Evolutionary conservation across 2,797 vertebrate species (phyloP).

Genomic region (Epinephelus coioides): DNA sequence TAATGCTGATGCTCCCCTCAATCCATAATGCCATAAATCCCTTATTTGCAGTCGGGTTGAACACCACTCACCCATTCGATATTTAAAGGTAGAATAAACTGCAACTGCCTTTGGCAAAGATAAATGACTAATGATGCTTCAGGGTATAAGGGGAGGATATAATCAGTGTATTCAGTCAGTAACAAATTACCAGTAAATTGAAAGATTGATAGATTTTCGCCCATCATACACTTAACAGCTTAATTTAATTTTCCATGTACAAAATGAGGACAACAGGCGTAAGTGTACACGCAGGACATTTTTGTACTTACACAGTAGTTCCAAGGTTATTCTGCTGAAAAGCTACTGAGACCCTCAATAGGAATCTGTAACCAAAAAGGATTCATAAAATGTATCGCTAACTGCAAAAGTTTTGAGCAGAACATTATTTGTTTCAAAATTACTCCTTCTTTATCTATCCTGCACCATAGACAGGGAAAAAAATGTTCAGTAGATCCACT

Average conservation of each 20-base stretch:
- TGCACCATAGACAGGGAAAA: neutral
- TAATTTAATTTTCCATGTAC: conserved; percentile 26
- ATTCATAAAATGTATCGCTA: neutral
- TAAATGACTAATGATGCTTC: conserved; percentile 41
- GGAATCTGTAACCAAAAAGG: neutral
- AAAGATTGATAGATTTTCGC: conserved; percentile 43
- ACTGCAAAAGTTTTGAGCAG: no score
- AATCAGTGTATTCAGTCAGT: conserved; percentile 49
- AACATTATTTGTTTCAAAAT: neutral
- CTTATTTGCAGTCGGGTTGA: conserved; percentile 16
- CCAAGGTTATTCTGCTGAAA: neutral
- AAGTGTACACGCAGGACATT: neutral
- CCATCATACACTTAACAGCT: conserved; percentile 5
- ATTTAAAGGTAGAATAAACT: conserved; percentile 16
- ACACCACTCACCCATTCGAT: conserved; percentile 22
- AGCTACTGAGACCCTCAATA: neutral
- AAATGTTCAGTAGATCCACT: neutral
- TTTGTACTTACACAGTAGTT: neutral
- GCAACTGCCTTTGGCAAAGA: conserved; percentile 16
- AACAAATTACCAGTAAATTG: conserved; percentile 53
- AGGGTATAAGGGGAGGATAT: conserved; percentile 24
- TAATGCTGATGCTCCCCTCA: conserved; percentile 25
- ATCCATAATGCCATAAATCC: conserved; percentile 11
- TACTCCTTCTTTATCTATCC: neutral
- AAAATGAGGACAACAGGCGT: conserved; percentile 24